A percentile compares a stretch with the other conserved stretches of the same genome.
Evolutionary conservation across 2,797 vertebrate species (phyloP).

Genomic region (Mergus octosetaceus): DNA sequence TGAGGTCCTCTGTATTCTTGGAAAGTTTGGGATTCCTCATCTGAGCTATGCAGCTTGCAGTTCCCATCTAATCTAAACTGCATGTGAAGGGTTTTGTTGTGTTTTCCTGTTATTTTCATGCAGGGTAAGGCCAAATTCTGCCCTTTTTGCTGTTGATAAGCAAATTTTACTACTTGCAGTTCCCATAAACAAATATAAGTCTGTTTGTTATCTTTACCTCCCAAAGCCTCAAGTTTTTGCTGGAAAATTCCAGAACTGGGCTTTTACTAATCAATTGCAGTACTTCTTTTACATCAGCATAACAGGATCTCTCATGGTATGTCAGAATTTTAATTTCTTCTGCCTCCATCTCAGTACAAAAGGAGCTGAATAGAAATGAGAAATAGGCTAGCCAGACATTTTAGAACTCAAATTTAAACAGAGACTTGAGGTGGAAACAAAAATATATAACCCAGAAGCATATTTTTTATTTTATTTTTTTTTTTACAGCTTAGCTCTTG

Average conservation of each 20-base stretch:
- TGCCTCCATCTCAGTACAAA: not conserved
- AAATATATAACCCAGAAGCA: not conserved
- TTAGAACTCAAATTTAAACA: not conserved
- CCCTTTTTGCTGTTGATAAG: not conserved
- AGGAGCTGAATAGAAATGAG: not conserved
- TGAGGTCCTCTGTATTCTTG: constrained; percentile 20
- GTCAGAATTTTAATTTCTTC: constrained; percentile 4
- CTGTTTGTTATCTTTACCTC: not conserved
- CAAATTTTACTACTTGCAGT: not conserved
- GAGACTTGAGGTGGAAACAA: not conserved
- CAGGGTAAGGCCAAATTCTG: constrained; percentile 31
- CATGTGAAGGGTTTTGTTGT: not conserved
- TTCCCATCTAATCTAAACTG: constrained; percentile 33
- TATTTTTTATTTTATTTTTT: not conserved
- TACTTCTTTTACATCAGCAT: not conserved
- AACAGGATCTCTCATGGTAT: not conserved
- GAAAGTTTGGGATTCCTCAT: constrained; percentile 33
- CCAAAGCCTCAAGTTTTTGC: not conserved
- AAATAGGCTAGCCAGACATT: not conserved
- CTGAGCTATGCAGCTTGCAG: not conserved
- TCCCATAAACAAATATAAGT: not conserved
- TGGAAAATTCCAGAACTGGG: not conserved
- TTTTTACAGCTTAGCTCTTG: not conserved
- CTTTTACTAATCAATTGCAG: not conserved
- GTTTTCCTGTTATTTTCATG: constrained; percentile 10